Conservation (phyloP, 2,113 vertebrate genomes). For the Campylomormyrus numenius region DNA sequence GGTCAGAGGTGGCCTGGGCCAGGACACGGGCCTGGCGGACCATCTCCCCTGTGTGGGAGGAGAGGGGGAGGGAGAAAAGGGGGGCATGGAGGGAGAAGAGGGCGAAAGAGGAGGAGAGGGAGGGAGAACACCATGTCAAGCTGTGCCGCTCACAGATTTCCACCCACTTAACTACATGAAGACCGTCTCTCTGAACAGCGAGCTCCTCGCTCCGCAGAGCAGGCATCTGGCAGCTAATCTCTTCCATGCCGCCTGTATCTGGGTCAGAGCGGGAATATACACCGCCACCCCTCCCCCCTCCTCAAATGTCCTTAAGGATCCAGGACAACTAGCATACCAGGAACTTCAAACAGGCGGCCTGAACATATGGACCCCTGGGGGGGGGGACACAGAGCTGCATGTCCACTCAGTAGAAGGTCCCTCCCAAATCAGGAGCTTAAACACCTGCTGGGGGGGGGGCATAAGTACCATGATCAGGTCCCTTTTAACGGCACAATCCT, state of each 20-base stretch:
- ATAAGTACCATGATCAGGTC: background rate
- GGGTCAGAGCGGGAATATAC: background rate
- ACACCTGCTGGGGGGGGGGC: background rate
- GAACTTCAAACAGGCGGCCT: background rate
- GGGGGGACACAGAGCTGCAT: background rate
- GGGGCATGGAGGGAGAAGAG: too few relatives aligned
- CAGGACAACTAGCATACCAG: background rate
- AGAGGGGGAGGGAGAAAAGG: background rate
- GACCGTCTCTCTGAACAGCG: background rate
- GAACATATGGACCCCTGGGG: background rate
- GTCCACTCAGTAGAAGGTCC: background rate
- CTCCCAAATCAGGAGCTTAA: background rate
- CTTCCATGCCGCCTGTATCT: background rate
- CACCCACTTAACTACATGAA: background rate
- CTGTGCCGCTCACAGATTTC: background rate
- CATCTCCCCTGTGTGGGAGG: slow-evolving; percentile 77
- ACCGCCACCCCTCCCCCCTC: background rate
- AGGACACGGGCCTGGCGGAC: slow-evolving; percentile 93
- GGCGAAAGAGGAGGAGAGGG: too few relatives aligned
- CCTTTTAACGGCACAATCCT: background rate
- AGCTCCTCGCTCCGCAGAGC: background rate
- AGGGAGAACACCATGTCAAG: background rate
- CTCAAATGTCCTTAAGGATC: background rate
- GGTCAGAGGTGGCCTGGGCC: slow-evolving; percentile 93
- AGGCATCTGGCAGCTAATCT: background rate